Conservation (phyloP, 2,113 vertebrate genomes). For the Gopherus evgoodei region DNA sequence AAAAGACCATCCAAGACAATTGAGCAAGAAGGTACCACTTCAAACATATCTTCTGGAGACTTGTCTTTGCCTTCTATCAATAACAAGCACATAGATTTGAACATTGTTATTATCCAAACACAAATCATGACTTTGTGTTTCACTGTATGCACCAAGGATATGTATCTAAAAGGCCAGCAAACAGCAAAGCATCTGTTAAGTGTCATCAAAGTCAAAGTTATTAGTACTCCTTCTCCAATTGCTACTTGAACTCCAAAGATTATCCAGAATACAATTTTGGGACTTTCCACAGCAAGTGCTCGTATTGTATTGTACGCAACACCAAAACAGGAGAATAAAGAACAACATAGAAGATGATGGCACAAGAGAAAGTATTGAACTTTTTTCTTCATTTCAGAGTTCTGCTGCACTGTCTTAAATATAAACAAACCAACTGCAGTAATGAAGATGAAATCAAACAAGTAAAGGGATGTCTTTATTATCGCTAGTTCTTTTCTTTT, state of each 20-base stretch:
- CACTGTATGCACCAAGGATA: not conserved
- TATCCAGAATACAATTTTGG: constrained; percentile 60
- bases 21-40: constrained; percentile 39
- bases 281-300: constrained; percentile 11
- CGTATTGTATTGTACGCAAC: constrained; percentile 46
- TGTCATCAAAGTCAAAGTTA: constrained; percentile 76
- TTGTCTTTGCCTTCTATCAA: constrained; percentile 20
- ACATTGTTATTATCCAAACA: constrained; percentile 43
- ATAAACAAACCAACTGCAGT: constrained; percentile 58
- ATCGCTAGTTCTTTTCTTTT: constrained; percentile 1
- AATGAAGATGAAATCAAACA: constrained; percentile 62
- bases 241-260: constrained; percentile 71
- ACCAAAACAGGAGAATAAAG: constrained; percentile 64
- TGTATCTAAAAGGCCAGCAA: constrained; percentile 66
- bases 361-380: constrained; percentile 66
- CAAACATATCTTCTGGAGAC: constrained; percentile 5
- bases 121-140: constrained; percentile 34
- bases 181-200: constrained; percentile 63
- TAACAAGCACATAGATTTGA: constrained; percentile 66
- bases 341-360: constrained; percentile 66
- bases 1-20: constrained; percentile 43
- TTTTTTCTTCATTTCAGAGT: constrained; percentile 51
- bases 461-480: constrained; percentile 64
- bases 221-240: constrained; percentile 65
- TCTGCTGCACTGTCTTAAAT: constrained; percentile 25